Evolutionary conservation across 2,888 invertebrate genomes (phyloP).

Genomic region (Lomographa bimaculata): DNA sequence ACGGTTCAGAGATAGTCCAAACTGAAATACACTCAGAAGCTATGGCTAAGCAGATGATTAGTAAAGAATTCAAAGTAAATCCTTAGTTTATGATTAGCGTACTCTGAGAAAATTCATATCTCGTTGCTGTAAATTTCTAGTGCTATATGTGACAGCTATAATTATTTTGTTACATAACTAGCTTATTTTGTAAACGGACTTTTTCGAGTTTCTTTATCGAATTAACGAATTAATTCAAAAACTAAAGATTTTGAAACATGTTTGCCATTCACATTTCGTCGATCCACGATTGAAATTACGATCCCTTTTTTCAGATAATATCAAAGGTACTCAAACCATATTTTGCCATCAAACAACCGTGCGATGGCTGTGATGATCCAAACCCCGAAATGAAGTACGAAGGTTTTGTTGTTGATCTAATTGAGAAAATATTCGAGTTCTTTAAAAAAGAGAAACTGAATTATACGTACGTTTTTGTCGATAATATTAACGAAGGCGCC

Average conservation of each 20-base stretch:
- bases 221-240: too few species aligned
- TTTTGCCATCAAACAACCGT: slow-evolving; percentile 84
- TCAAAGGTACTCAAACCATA: slow-evolving; percentile 90
- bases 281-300: too few species aligned
- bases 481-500: slow-evolving; percentile 49
- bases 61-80: slow-evolving; percentile 21
- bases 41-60: slow-evolving; percentile 73
- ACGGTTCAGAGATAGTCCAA: slow-evolving; percentile 80
- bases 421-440: slow-evolving; percentile 86
- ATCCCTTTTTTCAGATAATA: slow-evolving; percentile 74
- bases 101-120: neutral
- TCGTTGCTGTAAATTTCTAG: neutral
- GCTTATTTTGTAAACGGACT: too few species aligned
- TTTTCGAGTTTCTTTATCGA: too few species aligned
- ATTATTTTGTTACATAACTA: too few species aligned
- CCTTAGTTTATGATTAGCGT: too few species aligned
- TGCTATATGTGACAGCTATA: too few species aligned
- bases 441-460: slow-evolving; percentile 70
- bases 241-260: too few species aligned
- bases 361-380: slow-evolving; percentile 75
- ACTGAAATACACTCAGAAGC: slow-evolving; percentile 70
- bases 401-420: slow-evolving; percentile 90
- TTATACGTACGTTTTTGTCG: slow-evolving; percentile 61
- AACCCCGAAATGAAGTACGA: slow-evolving; percentile 85
- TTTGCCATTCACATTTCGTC: too few species aligned